Evolutionary conservation across 2,113 vertebrate species (phyloP).

Genomic region (Brienomyrus brachyistius): DNA sequence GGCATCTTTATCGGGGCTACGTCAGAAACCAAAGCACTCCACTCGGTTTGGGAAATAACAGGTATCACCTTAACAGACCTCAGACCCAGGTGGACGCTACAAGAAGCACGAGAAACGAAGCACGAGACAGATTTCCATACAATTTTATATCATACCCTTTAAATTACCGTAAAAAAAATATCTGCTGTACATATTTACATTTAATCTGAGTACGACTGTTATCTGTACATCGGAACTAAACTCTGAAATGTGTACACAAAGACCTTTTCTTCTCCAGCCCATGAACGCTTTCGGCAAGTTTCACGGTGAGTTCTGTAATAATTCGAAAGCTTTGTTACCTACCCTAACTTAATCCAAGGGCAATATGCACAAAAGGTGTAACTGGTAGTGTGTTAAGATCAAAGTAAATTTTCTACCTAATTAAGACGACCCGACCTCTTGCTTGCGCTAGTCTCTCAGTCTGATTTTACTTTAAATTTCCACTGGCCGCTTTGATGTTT

Average conservation of each 20-base stretch:
- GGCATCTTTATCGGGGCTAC: not conserved
- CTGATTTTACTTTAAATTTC: not conserved
- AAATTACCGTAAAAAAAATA: conserved; percentile 91
- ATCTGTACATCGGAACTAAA: conserved; percentile 22
- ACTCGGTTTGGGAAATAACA: conserved; percentile 3
- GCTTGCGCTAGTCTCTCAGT: not conserved
- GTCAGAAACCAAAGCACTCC: not conserved
- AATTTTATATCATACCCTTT: conserved; percentile 71
- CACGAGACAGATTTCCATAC: conserved; percentile 48
- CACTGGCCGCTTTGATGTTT: not conserved
- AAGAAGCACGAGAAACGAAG: conserved; percentile 42
- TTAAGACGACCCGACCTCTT: not conserved
- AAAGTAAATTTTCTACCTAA: not conserved
- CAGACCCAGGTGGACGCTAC: conserved; percentile 21
- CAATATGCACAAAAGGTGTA: not conserved
- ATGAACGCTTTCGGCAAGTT: conserved; percentile 5
- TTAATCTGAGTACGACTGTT: conserved; percentile 45
- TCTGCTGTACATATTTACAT: conserved; percentile 93
- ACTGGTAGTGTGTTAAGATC: not conserved
- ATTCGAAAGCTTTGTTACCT: not conserved
- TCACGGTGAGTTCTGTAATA: not conserved
- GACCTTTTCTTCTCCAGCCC: conserved; percentile 2
- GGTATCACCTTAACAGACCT: not conserved
- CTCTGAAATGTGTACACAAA: not conserved
- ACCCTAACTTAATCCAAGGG: not conserved